phyloP scores from a whole-genome alignment of 1,140 invertebrate species.

The Hyphantria cunea region DNA sequence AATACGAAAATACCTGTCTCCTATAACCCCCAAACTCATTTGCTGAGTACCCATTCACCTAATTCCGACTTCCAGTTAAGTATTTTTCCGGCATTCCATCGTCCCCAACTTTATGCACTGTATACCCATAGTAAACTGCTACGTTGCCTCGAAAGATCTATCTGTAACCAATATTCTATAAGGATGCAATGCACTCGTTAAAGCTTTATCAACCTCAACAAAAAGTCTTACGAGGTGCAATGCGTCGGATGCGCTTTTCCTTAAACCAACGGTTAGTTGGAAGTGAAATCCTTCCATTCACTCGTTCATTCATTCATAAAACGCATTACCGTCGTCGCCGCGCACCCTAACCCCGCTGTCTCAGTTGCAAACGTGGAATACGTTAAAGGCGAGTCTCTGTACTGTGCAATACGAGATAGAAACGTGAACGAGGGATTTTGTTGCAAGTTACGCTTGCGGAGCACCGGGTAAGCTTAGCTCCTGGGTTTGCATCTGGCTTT shows the following conservation, averaged over 20 bases:
- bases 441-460: slow-evolving; percentile 62
- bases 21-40: not conserved
- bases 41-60: slow-evolving; percentile 24
- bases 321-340: slow-evolving; percentile 60
- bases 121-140: no score
- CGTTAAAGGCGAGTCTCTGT: slow-evolving; percentile 56
- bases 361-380: slow-evolving; percentile 58
- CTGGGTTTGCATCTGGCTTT: slow-evolving; percentile 51
- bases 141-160: no score
- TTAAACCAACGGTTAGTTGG: slow-evolving; percentile 61
- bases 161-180: no score
- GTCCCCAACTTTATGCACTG: slow-evolving; percentile 52
- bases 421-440: slow-evolving; percentile 69
- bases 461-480: slow-evolving; percentile 53
- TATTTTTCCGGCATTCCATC: slow-evolving; percentile 28
- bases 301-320: slow-evolving; percentile 74
- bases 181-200: no score
- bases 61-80: slow-evolving; percentile 18
- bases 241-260: slow-evolving; percentile 48
- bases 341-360: slow-evolving; percentile 51
- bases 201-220: no score
- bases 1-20: no score
- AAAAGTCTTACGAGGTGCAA: slow-evolving; percentile 34
- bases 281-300: slow-evolving; percentile 71
- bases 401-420: slow-evolving; percentile 57